Conservation (phyloP, 1,140 invertebrate species). For the Melitaea cinxia region DNA sequence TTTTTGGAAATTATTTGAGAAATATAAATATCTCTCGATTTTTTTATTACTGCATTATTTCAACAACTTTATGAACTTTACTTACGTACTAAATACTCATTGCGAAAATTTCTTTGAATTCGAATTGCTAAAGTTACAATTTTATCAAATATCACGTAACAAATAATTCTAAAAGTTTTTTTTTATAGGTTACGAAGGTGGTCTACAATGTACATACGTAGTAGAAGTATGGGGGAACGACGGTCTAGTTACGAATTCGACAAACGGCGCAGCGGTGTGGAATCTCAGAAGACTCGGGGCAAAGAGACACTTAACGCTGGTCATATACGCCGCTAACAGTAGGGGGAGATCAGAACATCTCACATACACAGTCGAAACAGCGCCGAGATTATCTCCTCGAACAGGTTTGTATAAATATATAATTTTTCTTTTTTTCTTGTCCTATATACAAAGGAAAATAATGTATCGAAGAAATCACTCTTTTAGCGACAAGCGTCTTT, state of each 20-base stretch:
- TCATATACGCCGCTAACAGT: conserved; percentile 84
- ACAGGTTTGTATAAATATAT: conserved; percentile 50
- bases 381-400: conserved; percentile 57
- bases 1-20: too few relatives aligned
- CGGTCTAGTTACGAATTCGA: conserved; percentile 77
- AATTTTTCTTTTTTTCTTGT: neutral
- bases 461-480: too few relatives aligned
- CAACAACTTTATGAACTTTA: too few relatives aligned
- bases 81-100: too few relatives aligned
- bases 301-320: conserved; percentile 76
- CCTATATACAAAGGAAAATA: neutral
- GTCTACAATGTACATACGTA: conserved; percentile 91
- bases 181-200: conserved; percentile 90
- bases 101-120: too few relatives aligned
- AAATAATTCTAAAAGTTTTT: neutral
- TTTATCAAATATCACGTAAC: too few relatives aligned
- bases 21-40: too few relatives aligned
- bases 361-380: conserved; percentile 80
- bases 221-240: conserved; percentile 86
- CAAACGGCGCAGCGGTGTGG: conserved; percentile 77
- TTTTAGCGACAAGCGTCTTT: too few relatives aligned
- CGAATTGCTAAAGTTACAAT: too few relatives aligned
- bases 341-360: conserved; percentile 84
- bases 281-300: conserved; percentile 80
- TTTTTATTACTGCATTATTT: too few relatives aligned